Percentiles rank a stretch among this genome's conserved stretches.
phyloP scores from a whole-genome alignment of 2,797 vertebrate species.

The Gila robusta region DNA sequence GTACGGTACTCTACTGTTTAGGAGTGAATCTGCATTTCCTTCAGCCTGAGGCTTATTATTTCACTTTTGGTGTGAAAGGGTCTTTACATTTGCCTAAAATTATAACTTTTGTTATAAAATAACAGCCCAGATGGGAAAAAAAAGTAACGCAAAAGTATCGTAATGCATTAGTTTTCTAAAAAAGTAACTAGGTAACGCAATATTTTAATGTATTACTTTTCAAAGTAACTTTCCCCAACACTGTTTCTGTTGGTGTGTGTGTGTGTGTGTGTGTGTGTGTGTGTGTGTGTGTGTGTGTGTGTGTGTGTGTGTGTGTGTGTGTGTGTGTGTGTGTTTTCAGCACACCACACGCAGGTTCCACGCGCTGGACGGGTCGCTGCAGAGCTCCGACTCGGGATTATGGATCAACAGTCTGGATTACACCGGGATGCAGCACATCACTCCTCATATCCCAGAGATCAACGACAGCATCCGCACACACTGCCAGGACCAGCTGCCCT shows the following conservation, averaged over 20 bases:
- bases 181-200: no score
- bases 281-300: not conserved
- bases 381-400: slow-evolving; percentile 90
- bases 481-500: slow-evolving; percentile 85
- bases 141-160: no score
- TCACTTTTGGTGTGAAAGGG: no score
- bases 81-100: no score
- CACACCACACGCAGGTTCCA: slow-evolving; percentile 89
- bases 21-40: accelerated
- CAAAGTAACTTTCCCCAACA: no score
- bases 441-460: slow-evolving; percentile 89
- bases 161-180: no score
- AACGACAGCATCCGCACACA: slow-evolving; percentile 86
- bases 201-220: no score
- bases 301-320: not conserved
- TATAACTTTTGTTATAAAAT: no score
- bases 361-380: slow-evolving; percentile 83
- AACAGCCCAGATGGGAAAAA: no score
- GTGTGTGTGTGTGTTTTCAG: slow-evolving; percentile 69
- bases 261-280: not conserved
- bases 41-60: no score
- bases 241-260: not conserved
- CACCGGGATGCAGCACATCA: slow-evolving; percentile 89
- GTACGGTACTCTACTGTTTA: no score
- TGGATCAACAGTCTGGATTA: slow-evolving; percentile 99